Evolutionary conservation across 2,888 invertebrate species (phyloP).

Genomic region (Halictus quadricinctus): DNA sequence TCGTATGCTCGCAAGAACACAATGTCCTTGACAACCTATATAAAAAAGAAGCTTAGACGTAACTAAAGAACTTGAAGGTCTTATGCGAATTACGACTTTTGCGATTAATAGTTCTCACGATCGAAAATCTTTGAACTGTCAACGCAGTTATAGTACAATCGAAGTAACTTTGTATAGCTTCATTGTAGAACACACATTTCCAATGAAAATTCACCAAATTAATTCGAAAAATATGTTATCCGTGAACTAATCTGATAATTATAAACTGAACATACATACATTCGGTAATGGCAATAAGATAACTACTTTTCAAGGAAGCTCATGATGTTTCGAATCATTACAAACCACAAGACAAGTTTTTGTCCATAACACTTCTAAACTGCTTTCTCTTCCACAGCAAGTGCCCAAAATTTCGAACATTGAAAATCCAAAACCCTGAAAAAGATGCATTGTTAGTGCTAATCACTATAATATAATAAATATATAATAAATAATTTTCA

Average conservation of each 20-base stretch:
- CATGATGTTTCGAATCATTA: neutral
- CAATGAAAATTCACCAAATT: neutral
- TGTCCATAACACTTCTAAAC: neutral
- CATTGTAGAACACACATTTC: neutral
- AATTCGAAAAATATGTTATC: too few species aligned
- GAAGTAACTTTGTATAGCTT: neutral
- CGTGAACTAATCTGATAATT: neutral
- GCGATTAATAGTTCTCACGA: neutral
- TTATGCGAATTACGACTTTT: neutral
- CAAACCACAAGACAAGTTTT: neutral
- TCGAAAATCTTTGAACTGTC: neutral
- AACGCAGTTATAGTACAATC: neutral
- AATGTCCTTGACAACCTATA: neutral
- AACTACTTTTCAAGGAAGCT: neutral
- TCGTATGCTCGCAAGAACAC: neutral
- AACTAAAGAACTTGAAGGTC: neutral
- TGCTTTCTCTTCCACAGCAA: neutral
- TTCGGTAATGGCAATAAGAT: neutral
- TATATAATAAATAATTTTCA: neutral
- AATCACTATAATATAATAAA: neutral
- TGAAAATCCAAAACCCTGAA: neutral
- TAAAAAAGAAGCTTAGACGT: conserved; percentile 11
- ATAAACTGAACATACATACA: neutral
- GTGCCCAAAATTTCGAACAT: neutral
- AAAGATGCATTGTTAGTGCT: neutral